These are phyloP conservation scores for Abramis brama DNA, from an alignment of 2,113 vertebrate genomes.

Conservation along the genomic window DNA sequence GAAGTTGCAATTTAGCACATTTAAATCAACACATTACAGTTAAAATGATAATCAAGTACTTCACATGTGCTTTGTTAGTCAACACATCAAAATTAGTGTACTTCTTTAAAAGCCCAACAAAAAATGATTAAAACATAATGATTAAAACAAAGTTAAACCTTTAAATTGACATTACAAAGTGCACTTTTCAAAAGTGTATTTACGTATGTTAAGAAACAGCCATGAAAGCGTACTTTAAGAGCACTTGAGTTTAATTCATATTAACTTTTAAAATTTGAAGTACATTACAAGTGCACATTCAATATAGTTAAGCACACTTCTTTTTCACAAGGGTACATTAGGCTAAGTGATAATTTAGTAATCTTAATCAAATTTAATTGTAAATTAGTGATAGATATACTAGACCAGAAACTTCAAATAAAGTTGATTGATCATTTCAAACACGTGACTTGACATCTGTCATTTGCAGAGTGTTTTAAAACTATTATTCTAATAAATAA, in stretches of 20 bases:
- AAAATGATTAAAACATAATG: neutral
- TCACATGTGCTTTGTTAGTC: neutral
- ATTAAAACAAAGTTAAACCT: neutral
- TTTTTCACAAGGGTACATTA: neutral
- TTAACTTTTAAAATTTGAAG: neutral
- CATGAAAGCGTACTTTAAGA: neutral
- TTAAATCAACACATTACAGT: neutral
- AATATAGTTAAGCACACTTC: neutral
- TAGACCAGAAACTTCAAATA: neutral
- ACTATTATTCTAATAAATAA: neutral
- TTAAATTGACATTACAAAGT: neutral
- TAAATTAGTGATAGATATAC: neutral
- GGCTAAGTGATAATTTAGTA: neutral
- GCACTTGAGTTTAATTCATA: neutral
- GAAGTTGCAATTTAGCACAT: neutral
- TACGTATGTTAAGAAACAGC: neutral
- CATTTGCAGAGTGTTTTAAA: neutral
- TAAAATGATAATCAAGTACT: neutral
- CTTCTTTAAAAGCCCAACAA: neutral
- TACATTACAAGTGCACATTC: neutral
- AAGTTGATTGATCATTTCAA: neutral
- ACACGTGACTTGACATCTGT: neutral
- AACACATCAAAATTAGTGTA: neutral
- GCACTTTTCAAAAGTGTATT: neutral
- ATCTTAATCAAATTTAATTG: neutral